Evolutionary conservation across 2,113 vertebrate species (phyloP).

Genomic region (Xenopus tropicalis): UCB_Xtro_10.0 CM004447.2:40066501-40067000

Average conservation of each 20-base stretch:
- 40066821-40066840: slow-evolving; percentile 8
- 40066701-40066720: no score
- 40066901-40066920: background rate
- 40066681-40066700: background rate
- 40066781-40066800: slow-evolving; percentile 18
- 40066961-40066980: no score
- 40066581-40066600: no score
- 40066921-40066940: background rate
- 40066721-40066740: background rate
- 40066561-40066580: no score
- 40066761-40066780: slow-evolving; percentile 7
- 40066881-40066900: no score
- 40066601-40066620: no score
- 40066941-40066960: no score
- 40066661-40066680: background rate
- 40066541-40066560: no score
- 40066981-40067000: no score
- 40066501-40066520: no score
- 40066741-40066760: background rate
- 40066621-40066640: no score
- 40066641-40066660: background rate
- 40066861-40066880: background rate
- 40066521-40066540: no score
- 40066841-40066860: slow-evolving; percentile 15
- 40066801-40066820: slow-evolving; percentile 17